These are phyloP conservation scores for Epicampocera succincta DNA, from an alignment of 2,888 invertebrate genomes.

Conservation along the genomic window DNA sequence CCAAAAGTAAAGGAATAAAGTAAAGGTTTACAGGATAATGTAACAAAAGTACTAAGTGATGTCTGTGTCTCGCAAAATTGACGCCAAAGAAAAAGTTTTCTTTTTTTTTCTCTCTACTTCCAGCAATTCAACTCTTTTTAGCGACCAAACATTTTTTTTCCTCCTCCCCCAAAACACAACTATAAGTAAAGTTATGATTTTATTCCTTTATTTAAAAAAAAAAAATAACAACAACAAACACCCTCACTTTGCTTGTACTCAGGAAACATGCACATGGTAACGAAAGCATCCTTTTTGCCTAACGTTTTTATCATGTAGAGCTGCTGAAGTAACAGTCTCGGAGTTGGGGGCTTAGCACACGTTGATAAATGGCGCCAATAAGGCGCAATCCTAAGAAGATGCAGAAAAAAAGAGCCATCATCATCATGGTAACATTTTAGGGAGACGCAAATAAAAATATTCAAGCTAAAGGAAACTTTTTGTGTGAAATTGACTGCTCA, in stretches of 20 bases:
- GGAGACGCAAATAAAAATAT: conserved; percentile 29
- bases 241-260: conserved; percentile 37
- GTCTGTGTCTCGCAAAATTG: conserved; percentile 71
- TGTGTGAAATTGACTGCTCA: conserved; percentile 57
- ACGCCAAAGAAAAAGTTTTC: conserved; percentile 77
- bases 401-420: conserved; percentile 43
- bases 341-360: conserved; percentile 70
- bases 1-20: conserved; percentile 52
- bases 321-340: conserved; percentile 31
- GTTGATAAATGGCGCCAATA: conserved; percentile 82
- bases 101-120: conserved; percentile 60
- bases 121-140: conserved; percentile 52
- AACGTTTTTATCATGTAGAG: conserved; percentile 22
- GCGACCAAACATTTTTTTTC: conserved; percentile 7
- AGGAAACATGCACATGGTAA: conserved; percentile 45
- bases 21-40: conserved; percentile 70
- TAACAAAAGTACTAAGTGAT: conserved; percentile 68
- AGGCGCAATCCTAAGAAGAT: conserved; percentile 74
- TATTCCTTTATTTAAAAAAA: conserved; percentile 62
- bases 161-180: conserved; percentile 62
- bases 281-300: conserved; percentile 55
- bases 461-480: conserved; percentile 53
- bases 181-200: conserved; percentile 71
- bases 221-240: conserved; percentile 55
- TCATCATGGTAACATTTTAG: conserved; percentile 47